Conservation (phyloP, 2,113 vertebrate genomes). For the Oplegnathus fasciatus region DNA sequence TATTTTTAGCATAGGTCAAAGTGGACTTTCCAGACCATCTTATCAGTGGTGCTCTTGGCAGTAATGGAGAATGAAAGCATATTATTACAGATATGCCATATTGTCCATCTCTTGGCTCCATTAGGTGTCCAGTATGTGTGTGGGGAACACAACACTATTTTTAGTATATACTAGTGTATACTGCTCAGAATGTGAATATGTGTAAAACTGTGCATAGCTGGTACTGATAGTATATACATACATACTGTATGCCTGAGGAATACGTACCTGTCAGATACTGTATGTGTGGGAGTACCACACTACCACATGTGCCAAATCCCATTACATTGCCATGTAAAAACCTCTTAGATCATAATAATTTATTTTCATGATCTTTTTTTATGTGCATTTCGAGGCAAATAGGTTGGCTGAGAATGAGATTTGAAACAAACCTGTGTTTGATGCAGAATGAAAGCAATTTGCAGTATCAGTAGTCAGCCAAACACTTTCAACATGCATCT, state of each 20-base stretch:
- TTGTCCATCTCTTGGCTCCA: constrained; percentile 53
- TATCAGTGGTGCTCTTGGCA: constrained; percentile 44
- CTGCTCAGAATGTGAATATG: neutral
- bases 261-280: neutral
- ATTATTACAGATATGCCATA: constrained; percentile 50
- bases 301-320: neutral
- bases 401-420: neutral
- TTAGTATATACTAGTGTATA: constrained; percentile 10
- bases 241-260: neutral
- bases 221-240: neutral
- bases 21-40: constrained; percentile 46
- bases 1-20: constrained; percentile 45
- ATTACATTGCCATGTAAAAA: neutral
- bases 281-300: constrained; percentile 8
- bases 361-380: neutral
- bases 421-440: neutral
- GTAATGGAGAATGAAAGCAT: constrained; percentile 66
- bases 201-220: neutral
- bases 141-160: constrained; percentile 31
- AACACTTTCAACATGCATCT: neutral
- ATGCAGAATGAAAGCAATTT: neutral
- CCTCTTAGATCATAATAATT: neutral
- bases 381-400: neutral
- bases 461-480: neutral
- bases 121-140: constrained; percentile 39